phyloP scores from a whole-genome alignment of 2,888 invertebrate species.

The Apotomis capreana region DNA sequence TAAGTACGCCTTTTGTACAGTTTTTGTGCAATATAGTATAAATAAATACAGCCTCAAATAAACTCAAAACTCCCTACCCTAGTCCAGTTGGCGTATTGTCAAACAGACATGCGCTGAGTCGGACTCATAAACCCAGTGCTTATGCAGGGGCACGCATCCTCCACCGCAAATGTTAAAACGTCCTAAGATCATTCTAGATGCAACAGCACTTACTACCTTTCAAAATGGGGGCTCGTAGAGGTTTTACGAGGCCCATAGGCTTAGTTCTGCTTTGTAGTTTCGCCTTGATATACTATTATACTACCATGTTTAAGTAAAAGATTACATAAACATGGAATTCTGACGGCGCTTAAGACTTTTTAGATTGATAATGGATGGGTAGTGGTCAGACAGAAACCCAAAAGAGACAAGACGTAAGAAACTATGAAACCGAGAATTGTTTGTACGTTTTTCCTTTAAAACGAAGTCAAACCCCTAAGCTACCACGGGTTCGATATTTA shows the following conservation, averaged over 20 bases:
- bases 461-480: background rate
- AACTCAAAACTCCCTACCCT: background rate
- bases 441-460: background rate
- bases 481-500: background rate
- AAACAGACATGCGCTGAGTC: constrained; percentile 37
- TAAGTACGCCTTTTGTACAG: no score
- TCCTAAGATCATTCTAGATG: background rate
- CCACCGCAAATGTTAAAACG: constrained; percentile 5
- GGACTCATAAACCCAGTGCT: constrained; percentile 32
- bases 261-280: constrained; percentile 30
- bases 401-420: background rate
- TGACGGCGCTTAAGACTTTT: background rate
- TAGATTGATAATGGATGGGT: background rate
- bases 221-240: background rate
- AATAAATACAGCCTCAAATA: background rate
- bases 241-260: constrained; percentile 24
- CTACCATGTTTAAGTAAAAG: background rate
- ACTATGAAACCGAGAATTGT: background rate
- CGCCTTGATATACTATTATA: background rate
- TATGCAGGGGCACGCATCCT: constrained; percentile 36
- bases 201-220: constrained; percentile 2
- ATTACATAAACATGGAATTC: background rate
- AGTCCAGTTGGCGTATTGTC: constrained; percentile 35
- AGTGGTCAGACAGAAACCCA: background rate
- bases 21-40: no score